A percentile compares a stretch with the other conserved stretches of the same genome.
Conservation (phyloP, 2,888 invertebrate genomes). For the Subacronicta megacephala region DNA sequence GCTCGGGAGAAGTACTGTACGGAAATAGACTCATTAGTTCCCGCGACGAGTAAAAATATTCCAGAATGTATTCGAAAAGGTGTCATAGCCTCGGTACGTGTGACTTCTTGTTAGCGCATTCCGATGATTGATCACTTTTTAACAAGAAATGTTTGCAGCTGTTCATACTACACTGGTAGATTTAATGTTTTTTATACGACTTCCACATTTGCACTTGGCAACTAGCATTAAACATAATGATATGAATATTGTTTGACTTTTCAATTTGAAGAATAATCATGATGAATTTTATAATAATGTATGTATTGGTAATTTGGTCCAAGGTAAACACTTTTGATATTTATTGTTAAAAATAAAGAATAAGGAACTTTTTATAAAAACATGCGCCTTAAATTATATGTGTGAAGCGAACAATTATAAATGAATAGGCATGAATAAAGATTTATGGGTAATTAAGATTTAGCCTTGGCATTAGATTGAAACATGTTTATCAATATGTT, state of each 20-base stretch:
- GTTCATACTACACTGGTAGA: slow-evolving; percentile 52
- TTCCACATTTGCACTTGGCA: slow-evolving; percentile 23
- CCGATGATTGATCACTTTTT: slow-evolving; percentile 67
- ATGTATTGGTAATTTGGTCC: slow-evolving; percentile 10
- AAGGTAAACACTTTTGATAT: slow-evolving; percentile 25
- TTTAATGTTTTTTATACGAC: slow-evolving; percentile 28
- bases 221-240: slow-evolving; percentile 1
- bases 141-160: slow-evolving; percentile 63
- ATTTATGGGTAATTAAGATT: slow-evolving; percentile 23
- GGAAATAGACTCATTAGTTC: slow-evolving; percentile 82
- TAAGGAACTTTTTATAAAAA: slow-evolving; percentile 3
- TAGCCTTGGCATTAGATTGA: slow-evolving; percentile 19
- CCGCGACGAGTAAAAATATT: slow-evolving; percentile 82
- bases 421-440: slow-evolving; percentile 18
- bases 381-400: not conserved
- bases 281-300: too few relatives aligned
- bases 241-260: slow-evolving; percentile 1
- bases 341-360: not conserved
- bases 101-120: slow-evolving; percentile 58
- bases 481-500: slow-evolving; percentile 7
- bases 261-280: slow-evolving; percentile 1
- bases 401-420: slow-evolving; percentile 4
- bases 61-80: slow-evolving; percentile 75
- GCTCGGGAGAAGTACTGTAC: slow-evolving; percentile 59
- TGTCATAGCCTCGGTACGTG: slow-evolving; percentile 70